Base-by-base conservation (phyloP, 2,113 vertebrate genomes). In the Opisthocomus hoazin region DNA sequence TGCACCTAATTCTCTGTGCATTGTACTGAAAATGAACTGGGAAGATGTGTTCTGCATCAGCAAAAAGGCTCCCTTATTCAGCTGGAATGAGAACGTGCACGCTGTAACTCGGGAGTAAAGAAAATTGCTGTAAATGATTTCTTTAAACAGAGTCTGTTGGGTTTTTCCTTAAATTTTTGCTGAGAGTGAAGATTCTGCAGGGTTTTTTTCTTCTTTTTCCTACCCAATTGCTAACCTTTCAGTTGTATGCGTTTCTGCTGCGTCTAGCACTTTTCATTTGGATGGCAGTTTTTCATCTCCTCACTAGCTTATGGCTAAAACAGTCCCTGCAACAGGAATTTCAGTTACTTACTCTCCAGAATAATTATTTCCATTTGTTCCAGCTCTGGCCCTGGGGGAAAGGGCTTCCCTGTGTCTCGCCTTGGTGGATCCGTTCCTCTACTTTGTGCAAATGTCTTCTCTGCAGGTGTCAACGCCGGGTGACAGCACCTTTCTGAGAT, bases 1-100 rank as follows among this genome's bases (percentile, higher is more conserved):
- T 95, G 93, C 94, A 97, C 97, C 96, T 97, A 92, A 95, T 97
- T 97, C 96, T 97, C 90, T 75, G 91, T 54, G 91, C 95, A 97
- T 97, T 97, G 96, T 97, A 53, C 95, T 89, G 89, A 93, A 95
- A 97, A 96, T 76, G 96, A 95, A 95, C 93, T 34, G 9, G 85
- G 13, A 43, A 94, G 96, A 96, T 91, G 96, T 96, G 96, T 93
- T 97, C 94, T 94, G 97, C 96, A 97, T 97, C 96, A 95, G 94
- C 96, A 97, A 97, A 97, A 96, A 94, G 97, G 73, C 86, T 96
- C 66, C 84, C 92, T 94, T 75, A 87, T 97, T 97, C 97, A 97
- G 85, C 91, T 77, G 92, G 74, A 94, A 78, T 61, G 93, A 75
- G 73, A 87, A 79, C 88, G 30, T 20, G 77, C 84, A 39, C 1